Conservation (phyloP, 1,140 invertebrate genomes). For the Drosophila malerkotliana region DNA sequence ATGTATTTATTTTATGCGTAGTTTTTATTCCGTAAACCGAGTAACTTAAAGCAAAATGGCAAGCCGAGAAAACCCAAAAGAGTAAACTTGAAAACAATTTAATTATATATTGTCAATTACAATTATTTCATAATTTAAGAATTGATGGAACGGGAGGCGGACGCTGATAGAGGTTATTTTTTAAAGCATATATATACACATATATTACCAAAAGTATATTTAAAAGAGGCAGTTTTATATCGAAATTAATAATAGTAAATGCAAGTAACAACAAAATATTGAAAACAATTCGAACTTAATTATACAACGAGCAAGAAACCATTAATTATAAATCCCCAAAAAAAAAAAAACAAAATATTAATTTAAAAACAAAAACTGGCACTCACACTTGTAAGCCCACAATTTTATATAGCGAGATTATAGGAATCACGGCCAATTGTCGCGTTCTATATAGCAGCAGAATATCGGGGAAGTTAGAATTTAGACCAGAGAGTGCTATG, state of each 20-base stretch:
- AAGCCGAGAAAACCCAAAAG: conserved; percentile 26
- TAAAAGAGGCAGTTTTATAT: conserved; percentile 78
- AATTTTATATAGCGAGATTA: conserved; percentile 66
- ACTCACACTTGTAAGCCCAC: conserved; percentile 46
- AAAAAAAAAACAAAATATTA: conserved; percentile 33
- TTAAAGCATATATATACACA: conserved; percentile 74
- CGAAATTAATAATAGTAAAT: conserved; percentile 79
- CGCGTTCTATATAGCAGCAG: conserved; percentile 24
- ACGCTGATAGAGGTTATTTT: conserved; percentile 76
- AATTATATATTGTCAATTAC: conserved; percentile 82
- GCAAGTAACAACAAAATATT: conserved; percentile 67
- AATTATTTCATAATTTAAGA: conserved; percentile 81
- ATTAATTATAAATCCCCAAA: conserved; percentile 52
- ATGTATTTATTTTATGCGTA: conserved; percentile 76
- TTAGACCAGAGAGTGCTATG: conserved; percentile 78
- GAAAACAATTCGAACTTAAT: conserved; percentile 83
- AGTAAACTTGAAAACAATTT: conserved; percentile 67
- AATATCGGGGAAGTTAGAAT: conserved; percentile 60
- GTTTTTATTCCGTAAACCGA: conserved; percentile 60
- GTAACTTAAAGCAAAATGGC: conserved; percentile 22
- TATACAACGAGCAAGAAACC: conserved; percentile 80
- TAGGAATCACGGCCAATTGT: conserved; percentile 13
- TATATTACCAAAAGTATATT: conserved; percentile 57
- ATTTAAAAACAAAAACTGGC: conserved; percentile 35
- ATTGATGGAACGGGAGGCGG: conserved; percentile 57